Base-by-base conservation (phyloP, 2,888 invertebrate species). In the Lingula anatina region DNA sequence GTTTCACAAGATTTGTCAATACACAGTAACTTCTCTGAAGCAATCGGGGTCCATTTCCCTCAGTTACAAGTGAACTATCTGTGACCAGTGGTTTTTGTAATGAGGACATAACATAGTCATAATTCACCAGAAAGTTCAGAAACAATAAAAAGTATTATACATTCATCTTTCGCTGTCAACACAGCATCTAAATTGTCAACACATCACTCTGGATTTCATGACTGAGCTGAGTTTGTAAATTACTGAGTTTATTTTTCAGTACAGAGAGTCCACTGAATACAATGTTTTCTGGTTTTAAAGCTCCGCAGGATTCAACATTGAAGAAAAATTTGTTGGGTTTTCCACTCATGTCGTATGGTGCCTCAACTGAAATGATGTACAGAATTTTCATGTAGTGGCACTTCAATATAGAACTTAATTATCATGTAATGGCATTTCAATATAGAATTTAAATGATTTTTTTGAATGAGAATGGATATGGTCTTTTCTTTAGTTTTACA, bases 311-410 rank as follows among this genome's bases (percentile, higher is more conserved):
- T 77, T 99, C 99, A 0, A 99, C 94, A 78, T 95, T 96, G 71
- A 87, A 93, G 78, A 85, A 99, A 78, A 92, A 99, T 78, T 96
- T 97, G 74, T 94, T 93, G 2, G 99, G 95, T 73, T 92, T 95
- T 1, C 90, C 89, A 74, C 90, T 88, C 84, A 92, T 90, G 70
- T 93, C 92, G 75, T 88, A 97, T 1, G 89, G 86, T 0, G 91
- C 97, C 80, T 99, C 91, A 79, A 81, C 86, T 87, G 73, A 56
- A 79, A 65, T 20, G 46, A 37, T 12, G 68, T 60, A n/a, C n/a
- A n/a, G n/a, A n/a, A n/a, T n/a, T n/a, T n/a, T n/a, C n/a, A n/a
- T n/a, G n/a, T n/a, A n/a, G n/a, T n/a, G n/a, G n/a, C n/a, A 81
- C 86, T 87, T 73, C 56, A 79, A 65, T 20, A 46, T 35, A 27